Evolutionary conservation across 2,113 vertebrate genomes (phyloP), one percentile per base, ranked within the genome.

Genomic region (Benitochromis conjunctus): DNA sequence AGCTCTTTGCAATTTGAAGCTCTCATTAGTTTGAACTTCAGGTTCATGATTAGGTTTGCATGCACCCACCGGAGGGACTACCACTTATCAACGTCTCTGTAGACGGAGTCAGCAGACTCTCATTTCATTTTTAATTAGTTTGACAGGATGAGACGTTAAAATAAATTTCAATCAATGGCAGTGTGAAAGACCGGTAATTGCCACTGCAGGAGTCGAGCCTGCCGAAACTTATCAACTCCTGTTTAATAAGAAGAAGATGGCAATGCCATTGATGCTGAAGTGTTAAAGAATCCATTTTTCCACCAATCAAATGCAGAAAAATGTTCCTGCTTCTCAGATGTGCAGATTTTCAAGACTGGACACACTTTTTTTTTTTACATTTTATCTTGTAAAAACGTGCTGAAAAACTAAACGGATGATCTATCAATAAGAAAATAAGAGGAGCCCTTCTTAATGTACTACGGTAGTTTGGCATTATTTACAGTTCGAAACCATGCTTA

Each of bases 1-100:
- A 76, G 87, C 60, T 84, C 9, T 6, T 81, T 66, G 69, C 80
- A 21, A 89, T 83, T 36, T 21, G 34, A 69, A 24, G 64, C 82
- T 86, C 79, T 88, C 57, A 83, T 83, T 66, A 83, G 80, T 82
- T 82, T 81, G 81, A 91, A 91, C 91, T 91, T 88, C 89, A 78
- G 69, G 86, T 77, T 82, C 66, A 29, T 57, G 43, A 81, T 86
- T 24, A 53, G 60, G 38, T 79, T 92, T 89, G 74, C 89, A n/a
- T 3, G 16, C 48, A 60, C 19, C 57, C 60, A 58, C 46, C 5
- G 6, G 56, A 31, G 43, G 56, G 36, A 19, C 34, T 6, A 12
- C 13, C 11, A 5, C 78, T 80, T 56, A 86, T 86, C 64, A 21
- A 6, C 41, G 26, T 77, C 77, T 51, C 81, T 29, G 69, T 3